Conservation (phyloP, 2,888 invertebrate genomes). For the Candidula unifasciata region DNA sequence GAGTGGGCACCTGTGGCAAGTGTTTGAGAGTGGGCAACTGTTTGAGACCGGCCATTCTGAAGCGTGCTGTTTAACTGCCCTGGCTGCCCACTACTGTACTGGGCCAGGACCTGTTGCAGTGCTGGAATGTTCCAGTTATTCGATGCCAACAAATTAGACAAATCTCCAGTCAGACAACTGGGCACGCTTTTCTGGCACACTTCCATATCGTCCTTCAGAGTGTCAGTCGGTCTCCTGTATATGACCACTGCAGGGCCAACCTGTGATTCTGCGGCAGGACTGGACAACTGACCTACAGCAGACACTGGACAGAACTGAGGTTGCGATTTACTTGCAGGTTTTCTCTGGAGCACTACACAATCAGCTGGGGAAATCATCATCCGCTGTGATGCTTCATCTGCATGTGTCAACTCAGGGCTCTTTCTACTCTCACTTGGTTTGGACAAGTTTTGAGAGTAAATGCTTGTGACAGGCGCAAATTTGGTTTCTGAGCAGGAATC, state of each 20-base stretch:
- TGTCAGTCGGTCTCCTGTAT: not conserved
- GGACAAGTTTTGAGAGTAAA: conserved; percentile 33
- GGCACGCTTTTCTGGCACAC: conserved; percentile 3
- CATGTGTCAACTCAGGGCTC: not conserved
- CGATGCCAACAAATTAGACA: conserved; percentile 49
- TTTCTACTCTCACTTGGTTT: conserved; percentile 12
- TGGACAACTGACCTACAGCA: not conserved
- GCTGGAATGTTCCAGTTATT: conserved; percentile 53
- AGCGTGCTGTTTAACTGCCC: conserved; percentile 32
- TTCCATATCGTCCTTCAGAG: conserved; percentile 30
- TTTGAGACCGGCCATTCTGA: conserved; percentile 37
- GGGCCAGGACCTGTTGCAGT: conserved; percentile 51
- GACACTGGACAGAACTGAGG: not conserved
- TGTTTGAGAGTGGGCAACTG: too few relatives aligned
- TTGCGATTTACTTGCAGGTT: not conserved
- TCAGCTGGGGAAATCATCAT: not conserved
- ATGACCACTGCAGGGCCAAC: not conserved
- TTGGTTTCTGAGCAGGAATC: conserved; percentile 37
- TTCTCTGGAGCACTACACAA: not conserved
- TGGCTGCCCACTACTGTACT: conserved; percentile 40
- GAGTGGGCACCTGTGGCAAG: conserved; percentile 56
- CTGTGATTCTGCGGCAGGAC: not conserved
- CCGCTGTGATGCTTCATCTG: not conserved
- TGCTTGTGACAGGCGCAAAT: conserved; percentile 5
- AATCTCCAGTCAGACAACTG: conserved; percentile 44